Evolutionary conservation across 2,113 vertebrate species (phyloP).

Genomic region (Sterrhoptilus dennistouni): DNA sequence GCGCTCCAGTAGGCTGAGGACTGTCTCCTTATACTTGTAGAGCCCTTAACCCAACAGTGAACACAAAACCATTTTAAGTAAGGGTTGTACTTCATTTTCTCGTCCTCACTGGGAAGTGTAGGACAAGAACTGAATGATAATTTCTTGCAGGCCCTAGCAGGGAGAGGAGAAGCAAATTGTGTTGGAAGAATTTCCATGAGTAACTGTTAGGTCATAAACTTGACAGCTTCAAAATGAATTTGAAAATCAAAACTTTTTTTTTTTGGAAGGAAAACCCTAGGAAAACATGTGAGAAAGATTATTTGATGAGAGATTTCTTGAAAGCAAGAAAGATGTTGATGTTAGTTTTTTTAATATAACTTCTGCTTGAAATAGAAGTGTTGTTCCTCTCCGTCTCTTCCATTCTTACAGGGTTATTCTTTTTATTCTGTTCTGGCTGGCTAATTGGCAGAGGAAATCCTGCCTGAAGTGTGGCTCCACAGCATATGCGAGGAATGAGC

Average conservation of each 20-base stretch:
- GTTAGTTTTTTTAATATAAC: background rate
- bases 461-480: background rate
- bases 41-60: background rate
- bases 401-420: accelerated
- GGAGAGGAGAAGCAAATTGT: constrained; percentile 82
- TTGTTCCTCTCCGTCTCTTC: accelerated
- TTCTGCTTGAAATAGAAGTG: background rate
- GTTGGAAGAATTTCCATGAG: constrained; percentile 84
- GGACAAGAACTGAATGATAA: constrained; percentile 81
- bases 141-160: constrained; percentile 80
- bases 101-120: constrained; percentile 77
- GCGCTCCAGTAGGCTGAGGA: accelerated
- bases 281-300: background rate
- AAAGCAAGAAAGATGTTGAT: accelerated
- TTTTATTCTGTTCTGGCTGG: background rate
- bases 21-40: background rate
- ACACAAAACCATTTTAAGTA: background rate
- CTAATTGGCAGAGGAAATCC: background rate
- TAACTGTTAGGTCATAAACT: constrained; percentile 18
- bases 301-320: background rate
- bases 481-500: too few species aligned
- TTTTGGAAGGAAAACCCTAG: background rate
- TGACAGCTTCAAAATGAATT: background rate
- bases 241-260: accelerated
- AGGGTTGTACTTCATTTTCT: constrained; percentile 49